Evolutionary conservation across 2,113 vertebrate genomes (phyloP).

Genomic region (Thalassarche chlororhynchos): DNA sequence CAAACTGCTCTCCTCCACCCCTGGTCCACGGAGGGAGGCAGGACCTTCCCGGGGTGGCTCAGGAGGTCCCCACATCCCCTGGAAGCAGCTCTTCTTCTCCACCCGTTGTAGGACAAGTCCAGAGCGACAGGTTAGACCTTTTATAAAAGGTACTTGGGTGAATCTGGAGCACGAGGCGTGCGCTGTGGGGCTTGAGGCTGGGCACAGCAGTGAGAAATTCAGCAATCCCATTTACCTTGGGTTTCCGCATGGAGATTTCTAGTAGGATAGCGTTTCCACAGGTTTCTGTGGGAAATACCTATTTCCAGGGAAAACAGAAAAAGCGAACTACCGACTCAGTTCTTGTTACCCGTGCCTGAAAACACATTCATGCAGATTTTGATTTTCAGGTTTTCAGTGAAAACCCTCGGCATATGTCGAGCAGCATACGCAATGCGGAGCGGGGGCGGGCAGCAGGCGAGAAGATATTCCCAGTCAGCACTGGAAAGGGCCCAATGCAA

Average conservation of each 20-base stretch:
- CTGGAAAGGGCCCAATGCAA: neutral
- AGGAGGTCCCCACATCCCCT: neutral
- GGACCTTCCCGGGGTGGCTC: neutral
- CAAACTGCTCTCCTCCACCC: neutral
- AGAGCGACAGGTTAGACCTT: neutral
- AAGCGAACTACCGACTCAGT: neutral
- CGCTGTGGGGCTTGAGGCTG: neutral
- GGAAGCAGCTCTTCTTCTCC: neutral
- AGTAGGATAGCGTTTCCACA: rapidly evolving
- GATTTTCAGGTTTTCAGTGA: neutral
- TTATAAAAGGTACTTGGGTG: neutral
- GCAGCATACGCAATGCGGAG: neutral
- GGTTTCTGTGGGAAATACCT: neutral
- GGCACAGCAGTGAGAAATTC: neutral
- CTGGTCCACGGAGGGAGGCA: neutral
- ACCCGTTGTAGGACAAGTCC: rapidly evolving
- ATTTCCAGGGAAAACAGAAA: neutral
- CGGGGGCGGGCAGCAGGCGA: neutral
- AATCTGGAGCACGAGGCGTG: neutral
- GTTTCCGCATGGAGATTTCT: rapidly evolving
- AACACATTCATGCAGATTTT: neutral
- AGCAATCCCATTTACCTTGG: rapidly evolving
- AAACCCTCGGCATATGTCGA: neutral
- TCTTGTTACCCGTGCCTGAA: neutral
- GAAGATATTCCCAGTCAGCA: neutral